phyloP scores from a whole-genome alignment of 2,888 invertebrate species.

The Polyommatus iphigenia region DNA sequence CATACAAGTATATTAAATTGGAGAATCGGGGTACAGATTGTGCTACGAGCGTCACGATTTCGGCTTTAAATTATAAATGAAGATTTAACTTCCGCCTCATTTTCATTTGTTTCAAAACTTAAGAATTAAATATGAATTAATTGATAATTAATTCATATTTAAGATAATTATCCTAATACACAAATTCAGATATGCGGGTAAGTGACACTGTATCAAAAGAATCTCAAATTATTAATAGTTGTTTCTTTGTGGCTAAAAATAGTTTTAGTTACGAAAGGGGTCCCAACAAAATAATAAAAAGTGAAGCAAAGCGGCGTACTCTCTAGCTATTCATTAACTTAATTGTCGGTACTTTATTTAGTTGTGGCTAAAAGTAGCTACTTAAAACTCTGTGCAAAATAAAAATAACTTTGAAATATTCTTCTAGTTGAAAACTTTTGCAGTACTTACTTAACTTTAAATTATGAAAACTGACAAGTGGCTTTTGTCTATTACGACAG shows the following conservation, averaged over 20 bases:
- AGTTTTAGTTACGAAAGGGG: not conserved
- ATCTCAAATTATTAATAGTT: not conserved
- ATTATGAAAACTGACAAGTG: not conserved
- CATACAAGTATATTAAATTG: no score
- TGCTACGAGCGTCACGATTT: not conserved
- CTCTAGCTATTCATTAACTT: constrained; percentile 7
- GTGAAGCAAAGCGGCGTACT: not conserved
- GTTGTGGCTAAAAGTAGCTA: constrained; percentile 8
- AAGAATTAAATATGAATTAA: no score
- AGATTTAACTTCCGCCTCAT: not conserved
- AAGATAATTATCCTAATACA: not conserved
- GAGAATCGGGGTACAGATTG: not conserved
- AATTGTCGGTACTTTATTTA: constrained; percentile 12
- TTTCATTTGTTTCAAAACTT: not conserved
- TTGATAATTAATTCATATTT: no score
- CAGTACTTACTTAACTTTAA: not conserved
- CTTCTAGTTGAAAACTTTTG: not conserved
- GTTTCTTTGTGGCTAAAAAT: not conserved
- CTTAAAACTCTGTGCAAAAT: not conserved
- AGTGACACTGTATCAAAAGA: not conserved
- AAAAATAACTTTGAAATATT: not conserved
- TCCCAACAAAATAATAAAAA: not conserved
- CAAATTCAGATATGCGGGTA: not conserved
- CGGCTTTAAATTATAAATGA: not conserved
- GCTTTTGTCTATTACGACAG: not conserved